phyloP scores from a whole-genome alignment of 53 echinoderm and acorn worm species.

The Paracentrotus lividus region DNA sequence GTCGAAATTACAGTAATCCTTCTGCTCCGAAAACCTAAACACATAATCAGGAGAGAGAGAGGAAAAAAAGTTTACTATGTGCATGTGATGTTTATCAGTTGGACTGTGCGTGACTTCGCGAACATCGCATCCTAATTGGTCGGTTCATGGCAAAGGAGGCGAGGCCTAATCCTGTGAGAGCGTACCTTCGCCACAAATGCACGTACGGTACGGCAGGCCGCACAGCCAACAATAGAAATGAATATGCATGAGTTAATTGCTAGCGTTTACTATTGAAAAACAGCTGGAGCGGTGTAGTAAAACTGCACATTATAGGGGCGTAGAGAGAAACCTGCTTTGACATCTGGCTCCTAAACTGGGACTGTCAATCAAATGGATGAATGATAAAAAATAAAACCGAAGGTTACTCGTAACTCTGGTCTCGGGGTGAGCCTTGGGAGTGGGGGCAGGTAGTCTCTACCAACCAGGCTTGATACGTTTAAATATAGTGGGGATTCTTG shows the following conservation, averaged over 20 bases:
- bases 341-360: conserved; percentile 12
- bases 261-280: conserved; percentile 24
- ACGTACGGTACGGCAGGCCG: not conserved
- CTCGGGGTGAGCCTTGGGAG: conserved; percentile 6
- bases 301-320: conserved; percentile 38
- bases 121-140: conserved; percentile 29
- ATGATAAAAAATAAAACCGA: conserved; percentile 7
- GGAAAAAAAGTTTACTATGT: not conserved
- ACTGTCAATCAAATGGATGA: conserved; percentile 33
- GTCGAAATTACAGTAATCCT: conserved; percentile 7
- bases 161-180: not conserved
- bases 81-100: conserved; percentile 14
- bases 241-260: conserved; percentile 16
- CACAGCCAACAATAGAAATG: conserved; percentile 49
- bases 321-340: conserved; percentile 14
- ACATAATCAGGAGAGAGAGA: not conserved
- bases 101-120: conserved; percentile 41
- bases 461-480: not conserved
- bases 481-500: not conserved
- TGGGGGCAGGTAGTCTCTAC: not conserved
- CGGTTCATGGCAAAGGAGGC: not conserved
- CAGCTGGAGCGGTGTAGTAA: conserved; percentile 59
- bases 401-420: conserved; percentile 43
- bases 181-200: not conserved
- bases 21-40: not conserved